Evolutionary conservation across 2,113 vertebrate genomes (phyloP), one percentile per base, ranked within the genome.

Genomic region (Microtus ochrogaster): DNA sequence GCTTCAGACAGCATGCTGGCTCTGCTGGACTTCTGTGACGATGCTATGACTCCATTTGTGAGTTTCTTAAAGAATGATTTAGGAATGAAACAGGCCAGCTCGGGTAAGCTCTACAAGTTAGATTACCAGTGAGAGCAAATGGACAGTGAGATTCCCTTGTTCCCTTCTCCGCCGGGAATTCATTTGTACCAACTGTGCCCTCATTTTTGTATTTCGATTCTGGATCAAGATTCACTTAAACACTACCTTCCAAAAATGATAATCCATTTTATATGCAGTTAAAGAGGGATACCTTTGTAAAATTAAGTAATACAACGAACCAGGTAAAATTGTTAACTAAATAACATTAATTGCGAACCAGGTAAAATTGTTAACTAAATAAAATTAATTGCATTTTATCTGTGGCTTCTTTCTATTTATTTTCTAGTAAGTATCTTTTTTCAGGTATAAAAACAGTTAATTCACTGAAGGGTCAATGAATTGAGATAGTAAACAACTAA

Each of bases 61-160:
- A 47, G 63, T 89, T 97, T 96, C 96, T 96, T 98, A 89, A 97
- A 97, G 95, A 83, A 94, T 92, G 55, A 92, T 90, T 97, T 97
- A 95, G 92, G 78, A 85, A 97, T 74, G 55, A 94, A 97, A 96
- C 94, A 79, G 79, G 14, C 68, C 61, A 89, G 89, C 77, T 85
- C 79, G 24, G 22, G 77, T 88, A 68, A 93, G n/a, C 61, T 77
- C 47, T 3, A 0, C 79, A 94, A 95, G 97, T 96, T 89, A 94
- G 52, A 93, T 78, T 52, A 95, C 65, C 90, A 73, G 61, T 94
- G 66, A 55, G 66, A 91, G 13, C 84, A 44, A 79, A 94, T 44
- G 68, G 76, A 97, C 21, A n/a, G 52, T 21, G 44, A 81, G 44
- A 74, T 95, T 89, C 84, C 84, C 66, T 93, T 88, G 78, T 72